These are phyloP conservation scores for Engystomops pustulosus DNA, from an alignment of 2,113 vertebrate genomes.

Conservation along the genomic window DNA sequence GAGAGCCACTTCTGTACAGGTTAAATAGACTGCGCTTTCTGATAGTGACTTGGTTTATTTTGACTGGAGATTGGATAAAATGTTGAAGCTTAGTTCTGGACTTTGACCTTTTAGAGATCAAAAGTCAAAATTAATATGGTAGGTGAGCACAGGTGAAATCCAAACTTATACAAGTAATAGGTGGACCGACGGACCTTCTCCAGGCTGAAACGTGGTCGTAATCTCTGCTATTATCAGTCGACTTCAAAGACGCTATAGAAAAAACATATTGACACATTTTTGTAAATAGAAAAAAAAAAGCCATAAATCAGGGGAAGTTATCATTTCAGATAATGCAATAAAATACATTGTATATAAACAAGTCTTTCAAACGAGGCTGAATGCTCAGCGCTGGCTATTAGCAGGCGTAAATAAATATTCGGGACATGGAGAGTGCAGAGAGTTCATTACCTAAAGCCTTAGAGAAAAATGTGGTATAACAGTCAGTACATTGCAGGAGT, in stretches of 20 bases:
- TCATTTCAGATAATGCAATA: conserved; percentile 31
- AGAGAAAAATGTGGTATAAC: conserved; percentile 2
- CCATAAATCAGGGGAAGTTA: conserved; percentile 44
- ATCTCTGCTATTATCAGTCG: conserved; percentile 27
- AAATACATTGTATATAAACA: conserved; percentile 40
- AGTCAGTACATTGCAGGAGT: background rate
- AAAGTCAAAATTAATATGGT: conserved; percentile 40
- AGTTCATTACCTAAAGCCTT: background rate
- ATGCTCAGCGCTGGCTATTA: background rate
- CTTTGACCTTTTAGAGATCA: conserved; percentile 48
- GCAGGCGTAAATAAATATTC: background rate
- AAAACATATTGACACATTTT: conserved; percentile 52
- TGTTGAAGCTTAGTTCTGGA: conserved; percentile 15
- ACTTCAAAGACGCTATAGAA: conserved; percentile 54
- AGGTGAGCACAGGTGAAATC: conserved; percentile 5
- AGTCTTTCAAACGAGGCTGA: conserved; percentile 1
- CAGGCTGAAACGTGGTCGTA: conserved; percentile 22
- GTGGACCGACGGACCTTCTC: conserved; percentile 7
- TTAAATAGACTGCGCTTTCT: conserved; percentile 42
- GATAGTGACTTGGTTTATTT: conserved; percentile 56
- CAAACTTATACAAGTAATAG: conserved; percentile 28
- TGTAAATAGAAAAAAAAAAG: conserved; percentile 35
- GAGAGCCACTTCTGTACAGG: conserved; percentile 54
- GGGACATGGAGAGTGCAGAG: background rate
- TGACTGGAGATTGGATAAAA: conserved; percentile 58